Evolutionary conservation across 2,113 vertebrate genomes (phyloP).

Genomic region (Xyrauchen texanus): DNA sequence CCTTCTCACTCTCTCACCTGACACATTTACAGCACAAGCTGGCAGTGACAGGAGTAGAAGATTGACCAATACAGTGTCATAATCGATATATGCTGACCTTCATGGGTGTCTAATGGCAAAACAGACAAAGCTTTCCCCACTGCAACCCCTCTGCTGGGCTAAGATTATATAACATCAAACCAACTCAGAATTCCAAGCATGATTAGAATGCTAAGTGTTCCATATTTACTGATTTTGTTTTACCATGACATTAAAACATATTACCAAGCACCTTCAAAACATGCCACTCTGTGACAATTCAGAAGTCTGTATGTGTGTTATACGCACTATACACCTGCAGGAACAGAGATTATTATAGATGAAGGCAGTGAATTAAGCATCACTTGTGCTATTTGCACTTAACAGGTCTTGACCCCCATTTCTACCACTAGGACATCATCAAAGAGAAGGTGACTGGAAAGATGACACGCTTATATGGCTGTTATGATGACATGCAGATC

Average conservation of each 20-base stretch:
- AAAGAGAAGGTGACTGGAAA: neutral
- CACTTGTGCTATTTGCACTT: neutral
- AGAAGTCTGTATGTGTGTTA: neutral
- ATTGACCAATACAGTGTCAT: conserved; percentile 35
- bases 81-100: conserved; percentile 47
- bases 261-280: neutral
- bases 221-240: too few species aligned
- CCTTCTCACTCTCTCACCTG: conserved; percentile 35
- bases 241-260: neutral
- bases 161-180: conserved; percentile 41
- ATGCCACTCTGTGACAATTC: neutral
- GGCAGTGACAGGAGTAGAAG: conserved; percentile 26
- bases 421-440: conserved; percentile 6
- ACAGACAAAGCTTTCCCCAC: conserved; percentile 17
- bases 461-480: neutral
- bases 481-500: neutral
- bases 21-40: conserved; percentile 30
- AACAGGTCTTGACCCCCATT: neutral
- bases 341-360: neutral
- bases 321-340: neutral
- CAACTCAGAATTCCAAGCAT: conserved; percentile 23
- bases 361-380: conserved; percentile 1
- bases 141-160: conserved; percentile 5
- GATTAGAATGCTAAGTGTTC: conserved; percentile 31
- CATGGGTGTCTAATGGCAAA: conserved; percentile 29